Conservation (phyloP, 2,113 vertebrate genomes). For the Daphoenositta chrysoptera region DNA sequence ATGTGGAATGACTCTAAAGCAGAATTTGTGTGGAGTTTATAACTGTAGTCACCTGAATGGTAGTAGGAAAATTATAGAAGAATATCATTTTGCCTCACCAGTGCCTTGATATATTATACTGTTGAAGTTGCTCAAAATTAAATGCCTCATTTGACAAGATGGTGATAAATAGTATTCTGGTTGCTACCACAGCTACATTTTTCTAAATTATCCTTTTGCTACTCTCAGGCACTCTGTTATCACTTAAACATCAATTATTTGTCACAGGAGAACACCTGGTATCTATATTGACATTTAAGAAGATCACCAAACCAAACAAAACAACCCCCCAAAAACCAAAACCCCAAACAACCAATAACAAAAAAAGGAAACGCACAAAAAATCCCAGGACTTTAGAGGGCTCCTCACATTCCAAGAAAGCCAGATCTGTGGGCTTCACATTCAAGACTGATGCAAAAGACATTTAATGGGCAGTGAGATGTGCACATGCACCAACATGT, state of each 20-base stretch:
- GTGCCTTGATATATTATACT: neutral
- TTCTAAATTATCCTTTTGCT: neutral
- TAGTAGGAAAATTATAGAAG: neutral
- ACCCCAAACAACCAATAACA: accelerated
- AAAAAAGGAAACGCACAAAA: neutral
- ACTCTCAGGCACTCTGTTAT: neutral
- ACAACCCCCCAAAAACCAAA: neutral
- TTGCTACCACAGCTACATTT: neutral
- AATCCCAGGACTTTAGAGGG: neutral
- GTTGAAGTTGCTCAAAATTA: neutral
- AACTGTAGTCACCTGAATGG: neutral
- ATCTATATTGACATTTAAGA: neutral
- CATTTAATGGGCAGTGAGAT: neutral
- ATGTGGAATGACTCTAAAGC: neutral
- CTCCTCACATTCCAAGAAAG: neutral
- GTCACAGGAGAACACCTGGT: neutral
- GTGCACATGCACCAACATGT: neutral
- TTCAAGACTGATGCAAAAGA: neutral
- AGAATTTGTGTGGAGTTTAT: neutral
- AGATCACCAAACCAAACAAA: neutral
- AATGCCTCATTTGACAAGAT: neutral
- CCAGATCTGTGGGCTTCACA: neutral
- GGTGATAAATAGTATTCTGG: neutral
- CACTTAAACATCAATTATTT: neutral
- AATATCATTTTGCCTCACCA: neutral